These are phyloP conservation scores for Molorchus minor DNA, from an alignment of 2,888 invertebrate genomes.

Conservation along the genomic window DNA sequence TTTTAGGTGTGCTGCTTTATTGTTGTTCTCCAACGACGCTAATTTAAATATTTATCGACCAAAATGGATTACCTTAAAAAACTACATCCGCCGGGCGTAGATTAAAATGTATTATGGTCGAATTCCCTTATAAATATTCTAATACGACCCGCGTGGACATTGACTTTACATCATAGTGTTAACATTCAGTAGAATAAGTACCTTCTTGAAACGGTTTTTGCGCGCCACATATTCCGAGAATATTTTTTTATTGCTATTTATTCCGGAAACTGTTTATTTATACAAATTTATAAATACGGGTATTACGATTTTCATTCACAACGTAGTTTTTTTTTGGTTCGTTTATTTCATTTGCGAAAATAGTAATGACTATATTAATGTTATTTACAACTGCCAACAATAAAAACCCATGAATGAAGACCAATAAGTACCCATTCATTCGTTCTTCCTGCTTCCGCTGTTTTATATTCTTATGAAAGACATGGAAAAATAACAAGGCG, in stretches of 20 bases:
- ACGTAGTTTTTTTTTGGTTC: background rate
- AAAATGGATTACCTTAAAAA: conserved; percentile 11
- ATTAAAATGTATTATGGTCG: conserved; percentile 6
- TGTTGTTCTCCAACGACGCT: conserved; percentile 1
- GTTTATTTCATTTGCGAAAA: background rate
- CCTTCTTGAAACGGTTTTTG: background rate
- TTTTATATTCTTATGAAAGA: no score
- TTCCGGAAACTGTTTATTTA: conserved; percentile 3
- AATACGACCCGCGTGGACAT: conserved; percentile 4
- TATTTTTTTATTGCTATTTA: background rate
- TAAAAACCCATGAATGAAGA: no score
- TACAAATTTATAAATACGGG: background rate
- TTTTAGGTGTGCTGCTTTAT: conserved; percentile 1
- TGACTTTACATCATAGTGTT: conserved; percentile 4
- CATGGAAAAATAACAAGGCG: no score
- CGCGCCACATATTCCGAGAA: conserved; percentile 3
- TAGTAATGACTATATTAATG: background rate
- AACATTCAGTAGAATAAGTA: background rate
- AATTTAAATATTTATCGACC: conserved; percentile 8
- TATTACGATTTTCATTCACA: background rate
- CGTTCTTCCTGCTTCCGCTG: no score
- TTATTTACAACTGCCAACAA: background rate
- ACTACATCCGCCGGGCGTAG: background rate
- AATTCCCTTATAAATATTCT: conserved; percentile 16
- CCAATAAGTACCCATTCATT: no score